These are phyloP conservation scores for Bicyclus anynana DNA, from an alignment of 1,140 invertebrate species.

Conservation along the genomic window DNA sequence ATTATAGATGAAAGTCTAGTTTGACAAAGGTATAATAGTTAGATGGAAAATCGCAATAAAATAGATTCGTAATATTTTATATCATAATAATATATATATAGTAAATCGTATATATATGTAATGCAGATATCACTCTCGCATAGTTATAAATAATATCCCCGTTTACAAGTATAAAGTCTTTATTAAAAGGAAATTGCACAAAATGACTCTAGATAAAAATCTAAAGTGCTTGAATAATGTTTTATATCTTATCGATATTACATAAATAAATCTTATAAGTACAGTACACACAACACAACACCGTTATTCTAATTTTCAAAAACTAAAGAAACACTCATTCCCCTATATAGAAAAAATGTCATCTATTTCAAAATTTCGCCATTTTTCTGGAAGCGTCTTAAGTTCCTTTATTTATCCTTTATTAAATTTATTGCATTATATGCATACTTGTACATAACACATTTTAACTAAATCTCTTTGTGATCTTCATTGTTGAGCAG, in stretches of 20 bases:
- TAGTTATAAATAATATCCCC: background rate
- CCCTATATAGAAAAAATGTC: background rate
- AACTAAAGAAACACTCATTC: constrained; percentile 1
- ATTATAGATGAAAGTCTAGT: no score
- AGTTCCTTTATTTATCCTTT: background rate
- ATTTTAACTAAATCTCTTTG: constrained; percentile 27
- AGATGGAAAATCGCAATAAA: no score
- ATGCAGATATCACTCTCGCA: no score
- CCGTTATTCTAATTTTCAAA: background rate
- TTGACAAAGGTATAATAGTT: no score
- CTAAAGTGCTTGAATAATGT: background rate
- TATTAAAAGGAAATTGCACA: background rate
- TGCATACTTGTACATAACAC: no score
- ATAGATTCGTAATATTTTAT: no score
- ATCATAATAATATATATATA: no score
- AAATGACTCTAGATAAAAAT: background rate
- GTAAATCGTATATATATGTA: no score
- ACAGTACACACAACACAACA: background rate
- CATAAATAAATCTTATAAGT: background rate
- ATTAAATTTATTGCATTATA: background rate
- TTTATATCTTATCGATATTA: background rate
- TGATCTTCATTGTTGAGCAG: constrained; percentile 46
- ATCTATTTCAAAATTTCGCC: background rate
- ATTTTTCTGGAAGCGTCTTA: background rate
- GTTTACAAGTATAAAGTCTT: background rate